Conservation (phyloP, 2,888 invertebrate species). For the Phanerotoma sp. region DNA sequence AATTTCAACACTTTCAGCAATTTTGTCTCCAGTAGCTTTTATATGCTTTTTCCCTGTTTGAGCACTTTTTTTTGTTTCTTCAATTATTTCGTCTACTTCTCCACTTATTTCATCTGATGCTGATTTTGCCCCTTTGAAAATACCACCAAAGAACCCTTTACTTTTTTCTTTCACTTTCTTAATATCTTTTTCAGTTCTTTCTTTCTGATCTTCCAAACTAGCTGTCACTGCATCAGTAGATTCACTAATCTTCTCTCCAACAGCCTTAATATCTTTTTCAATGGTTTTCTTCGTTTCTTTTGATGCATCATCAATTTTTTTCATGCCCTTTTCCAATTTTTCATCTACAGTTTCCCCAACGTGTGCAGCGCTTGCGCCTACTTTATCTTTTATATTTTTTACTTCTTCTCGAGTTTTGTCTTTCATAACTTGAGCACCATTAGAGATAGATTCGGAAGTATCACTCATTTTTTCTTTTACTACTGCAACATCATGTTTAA, state of each 20-base stretch:
- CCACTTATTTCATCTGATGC: slow-evolving; percentile 37
- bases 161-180: no score
- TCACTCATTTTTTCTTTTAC: no score
- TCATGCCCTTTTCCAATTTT: no score
- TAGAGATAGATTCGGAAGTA: slow-evolving; percentile 16
- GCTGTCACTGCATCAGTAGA: no score
- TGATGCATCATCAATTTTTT: no score
- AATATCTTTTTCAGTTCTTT: slow-evolving; percentile 36
- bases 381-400: slow-evolving; percentile 55
- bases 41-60: slow-evolving; percentile 34
- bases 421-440: slow-evolving; percentile 25
- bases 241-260: no score
- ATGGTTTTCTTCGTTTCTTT: no score
- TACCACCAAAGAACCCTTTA: slow-evolving; percentile 36
- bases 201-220: no score
- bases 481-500: no score
- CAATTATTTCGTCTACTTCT: slow-evolving; percentile 36
- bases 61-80: slow-evolving; percentile 36
- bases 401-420: slow-evolving; percentile 37
- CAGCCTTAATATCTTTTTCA: no score
- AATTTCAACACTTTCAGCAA: no score
- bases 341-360: no score
- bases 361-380: slow-evolving; percentile 58
- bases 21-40: slow-evolving; percentile 30
- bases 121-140: slow-evolving; percentile 39